Evolutionary conservation across 1,140 invertebrate species (phyloP).

Genomic region (Andricus grossulariae): DNA sequence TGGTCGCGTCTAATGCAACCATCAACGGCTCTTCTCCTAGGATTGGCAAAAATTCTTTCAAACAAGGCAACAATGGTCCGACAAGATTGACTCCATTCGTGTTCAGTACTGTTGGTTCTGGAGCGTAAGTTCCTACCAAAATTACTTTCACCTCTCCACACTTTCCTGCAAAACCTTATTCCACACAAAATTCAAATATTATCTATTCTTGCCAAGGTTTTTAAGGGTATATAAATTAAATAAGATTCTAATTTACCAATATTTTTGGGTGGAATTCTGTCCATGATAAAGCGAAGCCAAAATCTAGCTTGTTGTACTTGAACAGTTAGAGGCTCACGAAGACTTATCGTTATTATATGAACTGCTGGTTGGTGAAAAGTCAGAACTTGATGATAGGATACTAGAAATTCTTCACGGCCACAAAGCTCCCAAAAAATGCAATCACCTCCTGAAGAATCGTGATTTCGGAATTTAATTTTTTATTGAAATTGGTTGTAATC

Average conservation of each 20-base stretch:
- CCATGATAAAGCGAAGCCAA: conserved; percentile 89
- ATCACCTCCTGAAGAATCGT: conserved; percentile 63
- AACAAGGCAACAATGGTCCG: conserved; percentile 66
- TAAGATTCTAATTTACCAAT: conserved; percentile 77
- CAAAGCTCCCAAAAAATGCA: conserved; percentile 87
- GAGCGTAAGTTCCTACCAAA: conserved; percentile 72
- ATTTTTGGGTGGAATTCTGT: conserved; percentile 82
- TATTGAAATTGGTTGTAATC: conserved; percentile 4
- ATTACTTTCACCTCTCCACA: conserved; percentile 71
- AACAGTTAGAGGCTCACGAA: conserved; percentile 83
- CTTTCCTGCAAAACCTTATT: conserved; percentile 72
- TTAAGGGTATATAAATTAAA: conserved; percentile 6
- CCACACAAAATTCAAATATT: conserved; percentile 36
- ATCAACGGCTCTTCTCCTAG: conserved; percentile 70
- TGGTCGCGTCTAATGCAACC: conserved; percentile 72
- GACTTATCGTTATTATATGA: conserved; percentile 85
- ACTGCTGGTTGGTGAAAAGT: conserved; percentile 80
- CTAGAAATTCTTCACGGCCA: conserved; percentile 87
- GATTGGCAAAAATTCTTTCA: conserved; percentile 70
- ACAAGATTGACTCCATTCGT: conserved; percentile 66
- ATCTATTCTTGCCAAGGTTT: not conserved
- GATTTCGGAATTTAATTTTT: conserved; percentile 33
- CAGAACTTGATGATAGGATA: conserved; percentile 87
- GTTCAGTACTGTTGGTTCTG: conserved; percentile 68
- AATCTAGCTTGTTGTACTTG: conserved; percentile 86